phyloP scores from a whole-genome alignment of 2,888 invertebrate species.

The Chloroclystis v-ata region DNA sequence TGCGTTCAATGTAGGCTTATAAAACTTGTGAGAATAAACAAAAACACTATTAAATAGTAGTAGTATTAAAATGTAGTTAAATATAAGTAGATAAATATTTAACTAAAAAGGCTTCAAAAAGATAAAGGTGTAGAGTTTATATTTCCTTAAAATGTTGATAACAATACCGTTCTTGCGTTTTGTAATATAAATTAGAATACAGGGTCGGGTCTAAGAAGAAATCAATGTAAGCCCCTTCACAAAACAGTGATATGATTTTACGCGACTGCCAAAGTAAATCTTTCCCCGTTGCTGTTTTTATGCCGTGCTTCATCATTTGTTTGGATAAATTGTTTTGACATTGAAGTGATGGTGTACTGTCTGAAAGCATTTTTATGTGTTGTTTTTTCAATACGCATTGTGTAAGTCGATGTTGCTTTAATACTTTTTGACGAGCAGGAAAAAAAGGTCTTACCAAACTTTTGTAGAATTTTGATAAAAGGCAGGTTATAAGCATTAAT shows the following conservation, averaged over 20 bases:
- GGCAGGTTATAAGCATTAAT: no score
- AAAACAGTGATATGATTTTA: slow-evolving; percentile 38
- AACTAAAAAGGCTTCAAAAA: not conserved
- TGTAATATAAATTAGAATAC: slow-evolving; percentile 29
- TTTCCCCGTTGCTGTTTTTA: slow-evolving; percentile 26
- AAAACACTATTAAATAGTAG: no score
- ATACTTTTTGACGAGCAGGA: no score
- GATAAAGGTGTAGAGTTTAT: no score
- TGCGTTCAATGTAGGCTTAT: slow-evolving; percentile 6
- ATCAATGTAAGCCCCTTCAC: slow-evolving; percentile 46
- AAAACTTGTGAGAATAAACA: no score
- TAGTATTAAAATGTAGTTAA: no score
- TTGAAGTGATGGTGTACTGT: not conserved
- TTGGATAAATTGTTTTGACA: slow-evolving; percentile 13
- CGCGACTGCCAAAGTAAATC: slow-evolving; percentile 16
- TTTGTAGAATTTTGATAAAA: no score
- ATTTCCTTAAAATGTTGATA: slow-evolving; percentile 5
- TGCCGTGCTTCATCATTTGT: slow-evolving; percentile 16
- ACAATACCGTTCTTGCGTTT: slow-evolving; percentile 31
- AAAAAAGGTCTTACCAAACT: no score
- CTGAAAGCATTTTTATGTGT: no score
- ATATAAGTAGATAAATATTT: not conserved
- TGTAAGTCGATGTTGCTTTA: no score
- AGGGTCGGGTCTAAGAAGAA: slow-evolving; percentile 32
- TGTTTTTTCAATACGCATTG: no score